Base-by-base conservation (phyloP, 2,888 invertebrate species). In the Brachylomia viminalis region DNA sequence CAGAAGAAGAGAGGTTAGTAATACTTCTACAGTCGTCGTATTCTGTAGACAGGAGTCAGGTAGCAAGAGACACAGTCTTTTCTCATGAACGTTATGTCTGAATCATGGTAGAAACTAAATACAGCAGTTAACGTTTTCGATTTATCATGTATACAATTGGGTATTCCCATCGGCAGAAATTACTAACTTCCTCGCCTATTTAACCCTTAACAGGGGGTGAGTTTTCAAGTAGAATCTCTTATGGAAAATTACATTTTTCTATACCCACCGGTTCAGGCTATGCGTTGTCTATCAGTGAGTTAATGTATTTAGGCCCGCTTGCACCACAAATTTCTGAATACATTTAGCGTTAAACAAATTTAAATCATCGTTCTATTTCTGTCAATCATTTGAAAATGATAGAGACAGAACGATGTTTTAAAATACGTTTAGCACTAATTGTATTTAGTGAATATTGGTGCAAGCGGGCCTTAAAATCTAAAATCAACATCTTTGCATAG, bases 1-100 rank as follows among this genome's bases (percentile, higher is more conserved):
- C 95, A 95, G 80, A 96, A 96, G 85, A 96, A 95, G 83, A 88
- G 96, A 92, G 96, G 96, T 95, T 33, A 71, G 52, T 58, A 7
- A 13, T 33, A 2, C 17, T 47, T 70, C 30, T 13, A 47, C 13
- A 62, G 10, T 38, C 17, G 4, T n/a, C 38, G n/a, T 38, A 62
- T 38, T 38, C 10, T 38, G 0, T 61, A n/a, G 62, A 61, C 0
- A 1, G 15, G 1, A n/a, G 38, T 10, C 62, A 8, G 4, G 23
- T n/a, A 38, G 8, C n/a, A 38, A 15, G 8, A 62, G n/a, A 15
- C 33, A 20, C n/a, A n/a, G n/a, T 7, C 23, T 33, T 38, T 62
- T 8, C 23, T 15, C 13, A 38, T 20, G 33, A 33, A 38, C 8
- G 47, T 17, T 0, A 23, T 23, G 23, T 15, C 15, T 1, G 38